phyloP scores from a whole-genome alignment of 1,140 invertebrate species.

The Lucilia cuprina region DNA sequence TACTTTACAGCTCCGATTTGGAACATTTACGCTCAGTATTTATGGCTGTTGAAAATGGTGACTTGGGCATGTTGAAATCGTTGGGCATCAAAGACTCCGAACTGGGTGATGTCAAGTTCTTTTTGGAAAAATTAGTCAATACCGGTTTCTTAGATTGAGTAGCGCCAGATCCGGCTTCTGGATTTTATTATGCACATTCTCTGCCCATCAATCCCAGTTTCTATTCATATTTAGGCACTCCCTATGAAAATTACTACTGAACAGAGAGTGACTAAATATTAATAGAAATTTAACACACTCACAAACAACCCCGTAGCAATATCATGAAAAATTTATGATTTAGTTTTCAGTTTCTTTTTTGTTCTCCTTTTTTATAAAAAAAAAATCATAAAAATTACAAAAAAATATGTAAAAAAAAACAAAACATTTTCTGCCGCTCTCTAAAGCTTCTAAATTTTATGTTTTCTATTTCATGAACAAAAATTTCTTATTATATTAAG shows the following conservation, averaged over 20 bases:
- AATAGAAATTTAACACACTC: constrained; percentile 28
- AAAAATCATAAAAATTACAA: not conserved
- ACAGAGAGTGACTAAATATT: constrained; percentile 20
- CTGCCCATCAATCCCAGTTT: constrained; percentile 70
- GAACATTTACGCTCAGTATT: constrained; percentile 93
- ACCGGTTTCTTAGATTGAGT: constrained; percentile 95
- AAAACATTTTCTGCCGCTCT: constrained; percentile 18
- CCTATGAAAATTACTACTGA: constrained; percentile 60
- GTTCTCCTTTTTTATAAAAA: not conserved
- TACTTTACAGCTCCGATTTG: constrained; percentile 73
- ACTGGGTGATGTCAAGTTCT: constrained; percentile 96
- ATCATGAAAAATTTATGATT: constrained; percentile 24
- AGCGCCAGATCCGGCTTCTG: constrained; percentile 72
- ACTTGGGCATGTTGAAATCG: constrained; percentile 91
- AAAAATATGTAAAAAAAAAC: constrained; percentile 40
- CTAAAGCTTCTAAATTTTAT: constrained; percentile 14
- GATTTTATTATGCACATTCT: constrained; percentile 69
- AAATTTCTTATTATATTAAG: not conserved
- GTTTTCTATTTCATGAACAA: not conserved
- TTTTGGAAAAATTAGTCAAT: constrained; percentile 94
- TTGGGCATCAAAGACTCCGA: constrained; percentile 95
- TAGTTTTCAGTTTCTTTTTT: not conserved
- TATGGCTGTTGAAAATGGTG: constrained; percentile 95
- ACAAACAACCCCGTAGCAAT: constrained; percentile 28
- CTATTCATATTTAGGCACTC: constrained; percentile 67